These are phyloP conservation scores for Trachelus iudaicus DNA, from an alignment of 2,888 invertebrate species.

Conservation along the genomic window DNA sequence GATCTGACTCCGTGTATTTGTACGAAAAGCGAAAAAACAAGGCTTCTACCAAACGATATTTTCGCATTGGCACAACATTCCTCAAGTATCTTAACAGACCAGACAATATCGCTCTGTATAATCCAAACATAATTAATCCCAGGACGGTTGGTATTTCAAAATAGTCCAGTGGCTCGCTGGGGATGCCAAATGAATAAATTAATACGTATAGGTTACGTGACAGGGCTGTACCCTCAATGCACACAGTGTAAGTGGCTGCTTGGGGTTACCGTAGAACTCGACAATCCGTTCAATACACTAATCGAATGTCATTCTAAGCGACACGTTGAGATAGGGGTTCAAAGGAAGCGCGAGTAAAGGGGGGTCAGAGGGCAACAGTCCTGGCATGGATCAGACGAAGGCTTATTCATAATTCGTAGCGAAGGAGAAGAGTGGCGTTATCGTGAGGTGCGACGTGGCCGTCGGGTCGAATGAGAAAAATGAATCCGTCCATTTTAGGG, in stretches of 20 bases:
- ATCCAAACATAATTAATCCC: neutral
- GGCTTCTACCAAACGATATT: neutral
- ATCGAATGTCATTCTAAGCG: neutral
- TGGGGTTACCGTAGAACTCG: neutral
- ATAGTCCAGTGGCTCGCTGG: neutral
- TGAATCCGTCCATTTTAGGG: neutral
- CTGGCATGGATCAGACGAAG: neutral
- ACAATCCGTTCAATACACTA: neutral
- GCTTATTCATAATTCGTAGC: neutral
- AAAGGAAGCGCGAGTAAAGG: neutral
- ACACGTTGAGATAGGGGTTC: neutral
- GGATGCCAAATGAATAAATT: neutral
- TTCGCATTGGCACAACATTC: neutral
- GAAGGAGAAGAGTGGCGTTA: neutral
- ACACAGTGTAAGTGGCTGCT: neutral
- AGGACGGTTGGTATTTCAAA: neutral
- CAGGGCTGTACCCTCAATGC: neutral
- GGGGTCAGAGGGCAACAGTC: neutral
- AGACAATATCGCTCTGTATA: neutral
- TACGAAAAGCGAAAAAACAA: neutral
- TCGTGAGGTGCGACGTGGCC: neutral
- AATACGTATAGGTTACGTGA: neutral
- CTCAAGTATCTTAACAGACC: neutral
- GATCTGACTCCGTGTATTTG: neutral
- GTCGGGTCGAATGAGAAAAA: neutral